phyloP scores from a whole-genome alignment of 2,888 invertebrate genomes.

The Strigamia transsilvanica region DNA sequence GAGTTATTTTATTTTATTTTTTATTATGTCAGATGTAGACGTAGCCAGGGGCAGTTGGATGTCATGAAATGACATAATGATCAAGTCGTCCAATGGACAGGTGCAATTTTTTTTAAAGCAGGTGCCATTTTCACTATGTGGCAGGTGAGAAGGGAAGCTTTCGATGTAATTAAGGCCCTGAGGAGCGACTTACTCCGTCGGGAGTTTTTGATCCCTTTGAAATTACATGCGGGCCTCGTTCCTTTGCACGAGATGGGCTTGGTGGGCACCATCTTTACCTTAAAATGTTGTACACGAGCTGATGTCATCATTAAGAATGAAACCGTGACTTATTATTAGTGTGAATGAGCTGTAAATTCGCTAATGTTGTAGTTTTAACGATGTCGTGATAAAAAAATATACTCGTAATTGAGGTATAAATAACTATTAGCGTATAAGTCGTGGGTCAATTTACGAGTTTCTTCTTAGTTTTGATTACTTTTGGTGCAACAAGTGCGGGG shows the following conservation, averaged over 20 bases:
- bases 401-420: too few relatives aligned
- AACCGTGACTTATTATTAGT: slow-evolving; percentile 41
- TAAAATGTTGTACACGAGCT: slow-evolving; percentile 13
- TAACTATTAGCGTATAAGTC: too few relatives aligned
- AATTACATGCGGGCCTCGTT: slow-evolving; percentile 32
- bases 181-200: slow-evolving; percentile 28
- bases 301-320: slow-evolving; percentile 23
- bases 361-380: not conserved
- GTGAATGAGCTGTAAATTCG: slow-evolving; percentile 3
- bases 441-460: too few relatives aligned
- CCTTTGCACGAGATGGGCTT: slow-evolving; percentile 7
- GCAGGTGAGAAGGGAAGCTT: slow-evolving; percentile 36
- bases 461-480: not conserved
- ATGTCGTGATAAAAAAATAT: not conserved
- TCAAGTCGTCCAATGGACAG: slow-evolving; percentile 13
- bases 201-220: slow-evolving; percentile 28
- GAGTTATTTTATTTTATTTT: not conserved
- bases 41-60: not conserved
- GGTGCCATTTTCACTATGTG: slow-evolving; percentile 21
- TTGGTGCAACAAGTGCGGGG: not conserved
- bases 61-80: slow-evolving; percentile 31
- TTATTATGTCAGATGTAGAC: not conserved
- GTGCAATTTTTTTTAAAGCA: slow-evolving; percentile 8
- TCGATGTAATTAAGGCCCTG: slow-evolving; percentile 37
- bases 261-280: slow-evolving; percentile 12